A percentile compares a stretch with the other conserved stretches of the same genome.
phyloP scores from a whole-genome alignment of 2,888 invertebrate genomes.

The Drosophila hamatofila region DNA sequence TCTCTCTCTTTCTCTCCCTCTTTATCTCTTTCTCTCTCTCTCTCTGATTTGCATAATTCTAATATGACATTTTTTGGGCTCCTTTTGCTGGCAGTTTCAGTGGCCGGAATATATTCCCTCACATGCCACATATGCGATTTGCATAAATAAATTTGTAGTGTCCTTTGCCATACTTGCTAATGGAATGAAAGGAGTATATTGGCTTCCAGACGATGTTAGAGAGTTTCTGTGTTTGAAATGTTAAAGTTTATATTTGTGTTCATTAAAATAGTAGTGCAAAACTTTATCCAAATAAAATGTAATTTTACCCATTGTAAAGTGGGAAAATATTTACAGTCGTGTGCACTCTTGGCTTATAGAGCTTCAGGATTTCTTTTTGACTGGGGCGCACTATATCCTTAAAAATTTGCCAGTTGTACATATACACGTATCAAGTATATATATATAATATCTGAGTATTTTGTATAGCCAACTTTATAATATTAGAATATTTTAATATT shows the following conservation, averaged over 20 bases:
- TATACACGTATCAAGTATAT: too few relatives aligned
- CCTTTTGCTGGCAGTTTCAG: conserved; percentile 16
- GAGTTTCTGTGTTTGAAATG: neutral
- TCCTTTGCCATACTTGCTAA: conserved; percentile 4
- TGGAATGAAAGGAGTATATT: neutral
- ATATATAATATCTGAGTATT: too few relatives aligned
- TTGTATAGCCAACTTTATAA: too few relatives aligned
- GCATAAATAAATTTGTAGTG: conserved; percentile 73
- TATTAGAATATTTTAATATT: too few relatives aligned
- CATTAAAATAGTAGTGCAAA: neutral
- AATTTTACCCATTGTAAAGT: too few relatives aligned
- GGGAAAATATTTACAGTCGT: too few relatives aligned
- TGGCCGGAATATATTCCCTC: conserved; percentile 16
- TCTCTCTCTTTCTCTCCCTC: neutral
- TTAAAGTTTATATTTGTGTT: neutral
- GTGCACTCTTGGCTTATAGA: too few relatives aligned
- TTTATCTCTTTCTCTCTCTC: neutral
- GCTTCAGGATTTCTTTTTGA: too few relatives aligned
- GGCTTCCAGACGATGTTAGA: neutral
- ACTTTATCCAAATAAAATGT: too few relatives aligned
- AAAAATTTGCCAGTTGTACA: too few relatives aligned
- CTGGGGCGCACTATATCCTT: too few relatives aligned
- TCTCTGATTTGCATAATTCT: conserved; percentile 75
- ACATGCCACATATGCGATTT: conserved; percentile 55
- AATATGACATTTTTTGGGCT: conserved; percentile 70